Conservation (phyloP, 2,888 invertebrate genomes). For the Deilephila porcellus region DNA sequence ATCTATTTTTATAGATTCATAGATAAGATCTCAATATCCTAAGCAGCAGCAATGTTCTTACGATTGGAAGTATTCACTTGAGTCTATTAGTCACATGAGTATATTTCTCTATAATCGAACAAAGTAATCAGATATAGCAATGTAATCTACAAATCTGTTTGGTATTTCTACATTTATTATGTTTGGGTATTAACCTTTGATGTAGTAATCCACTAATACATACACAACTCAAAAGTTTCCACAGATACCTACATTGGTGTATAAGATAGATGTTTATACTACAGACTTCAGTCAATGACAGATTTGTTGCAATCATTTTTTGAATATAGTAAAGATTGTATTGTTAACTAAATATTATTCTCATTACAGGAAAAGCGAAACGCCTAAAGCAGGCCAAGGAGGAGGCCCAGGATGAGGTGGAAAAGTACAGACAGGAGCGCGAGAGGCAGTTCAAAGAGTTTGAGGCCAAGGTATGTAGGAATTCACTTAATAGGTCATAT, state of each 20-base stretch:
- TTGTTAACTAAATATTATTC: background rate
- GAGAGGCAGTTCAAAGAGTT: conserved; percentile 97
- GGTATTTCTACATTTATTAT: no score
- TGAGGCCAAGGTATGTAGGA: conserved; percentile 90
- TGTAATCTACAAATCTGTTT: background rate
- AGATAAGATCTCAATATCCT: background rate
- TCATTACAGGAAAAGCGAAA: conserved; percentile 93
- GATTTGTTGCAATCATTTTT: background rate
- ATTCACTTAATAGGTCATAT: no score
- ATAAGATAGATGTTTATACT: no score
- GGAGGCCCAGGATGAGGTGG: conserved; percentile 99
- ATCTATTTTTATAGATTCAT: background rate
- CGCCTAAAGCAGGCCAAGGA: conserved; percentile 99
- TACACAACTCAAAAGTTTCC: no score
- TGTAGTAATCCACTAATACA: no score
- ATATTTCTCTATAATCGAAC: background rate
- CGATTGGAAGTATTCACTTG: background rate
- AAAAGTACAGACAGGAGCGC: conserved; percentile 97
- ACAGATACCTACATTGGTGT: no score
- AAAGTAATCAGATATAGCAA: background rate
- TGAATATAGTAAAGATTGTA: background rate
- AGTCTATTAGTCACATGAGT: background rate
- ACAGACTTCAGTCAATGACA: no score
- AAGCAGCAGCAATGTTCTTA: background rate
- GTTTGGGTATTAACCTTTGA: no score